These are phyloP conservation scores for Stratiolaelaps scimitus DNA, from an alignment of 1,140 invertebrate species.

Conservation along the genomic window DNA sequence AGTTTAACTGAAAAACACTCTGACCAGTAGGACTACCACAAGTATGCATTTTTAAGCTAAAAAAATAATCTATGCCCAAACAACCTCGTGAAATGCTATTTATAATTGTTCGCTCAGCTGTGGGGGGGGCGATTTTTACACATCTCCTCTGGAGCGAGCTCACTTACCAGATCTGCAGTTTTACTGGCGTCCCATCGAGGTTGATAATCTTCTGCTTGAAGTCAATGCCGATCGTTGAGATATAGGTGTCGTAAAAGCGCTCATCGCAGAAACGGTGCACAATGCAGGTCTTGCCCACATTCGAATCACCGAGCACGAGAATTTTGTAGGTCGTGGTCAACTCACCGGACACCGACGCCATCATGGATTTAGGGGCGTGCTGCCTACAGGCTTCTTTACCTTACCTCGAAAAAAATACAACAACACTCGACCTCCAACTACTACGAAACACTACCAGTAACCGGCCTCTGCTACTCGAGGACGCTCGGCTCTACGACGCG, in stretches of 20 bases:
- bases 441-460: no score
- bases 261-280: constrained; percentile 79
- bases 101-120: no score
- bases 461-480: no score
- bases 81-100: constrained; percentile 31
- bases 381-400: no score
- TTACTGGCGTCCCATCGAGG: constrained; percentile 66
- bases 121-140: constrained; percentile 29
- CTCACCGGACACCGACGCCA: constrained; percentile 41
- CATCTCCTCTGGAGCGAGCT: neutral
- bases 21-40: no score
- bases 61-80: neutral
- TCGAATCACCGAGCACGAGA: constrained; percentile 72
- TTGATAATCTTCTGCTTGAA: constrained; percentile 81
- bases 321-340: constrained; percentile 72
- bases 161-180: constrained; percentile 75
- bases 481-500: no score
- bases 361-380: neutral
- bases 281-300: constrained; percentile 81
- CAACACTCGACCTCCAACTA: no score
- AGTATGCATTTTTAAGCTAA: no score
- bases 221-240: constrained; percentile 84
- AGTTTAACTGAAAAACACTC: no score
- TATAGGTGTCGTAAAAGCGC: constrained; percentile 76
- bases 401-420: no score